A percentile compares a stretch with the other conserved stretches of the same genome.
These are phyloP conservation scores for Coelopa frigida DNA, from an alignment of 1,140 invertebrate species.

Conservation along the genomic window DNA sequence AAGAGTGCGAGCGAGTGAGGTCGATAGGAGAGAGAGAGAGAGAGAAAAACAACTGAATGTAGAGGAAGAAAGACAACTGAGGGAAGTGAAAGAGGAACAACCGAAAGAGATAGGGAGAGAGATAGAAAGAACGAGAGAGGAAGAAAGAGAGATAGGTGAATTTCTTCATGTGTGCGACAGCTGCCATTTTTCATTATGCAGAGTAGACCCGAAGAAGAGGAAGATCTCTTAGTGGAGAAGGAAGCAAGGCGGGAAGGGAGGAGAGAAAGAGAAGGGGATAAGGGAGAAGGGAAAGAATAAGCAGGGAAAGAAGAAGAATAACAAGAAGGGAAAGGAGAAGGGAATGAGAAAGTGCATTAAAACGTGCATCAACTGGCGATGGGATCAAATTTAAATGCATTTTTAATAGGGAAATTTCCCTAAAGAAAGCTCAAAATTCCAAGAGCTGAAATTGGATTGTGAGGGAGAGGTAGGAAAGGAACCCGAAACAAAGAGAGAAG, in stretches of 20 bases:
- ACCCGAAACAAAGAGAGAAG: background rate
- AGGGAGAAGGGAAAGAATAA: background rate
- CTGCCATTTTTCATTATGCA: no score
- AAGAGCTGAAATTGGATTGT: no score
- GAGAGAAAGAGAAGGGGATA: background rate
- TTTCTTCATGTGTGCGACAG: no score
- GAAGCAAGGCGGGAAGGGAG: background rate
- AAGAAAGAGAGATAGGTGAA: background rate
- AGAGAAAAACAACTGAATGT: background rate
- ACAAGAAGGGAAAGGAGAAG: no score
- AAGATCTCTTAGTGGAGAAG: no score
- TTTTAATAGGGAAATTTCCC: no score
- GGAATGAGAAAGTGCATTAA: no score
- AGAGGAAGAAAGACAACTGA: background rate
- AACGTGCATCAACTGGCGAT: no score
- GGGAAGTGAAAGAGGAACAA: background rate
- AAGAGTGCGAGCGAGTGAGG: background rate
- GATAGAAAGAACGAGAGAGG: background rate
- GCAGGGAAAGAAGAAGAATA: no score
- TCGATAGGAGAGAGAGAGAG: background rate
- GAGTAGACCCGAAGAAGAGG: no score
- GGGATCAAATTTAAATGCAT: no score
- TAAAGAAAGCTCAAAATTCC: no score
- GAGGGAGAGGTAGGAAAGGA: background rate
- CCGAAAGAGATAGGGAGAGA: background rate